These are phyloP conservation scores for Lithophane semibrunnea DNA, from an alignment of 2,888 invertebrate species.

Conservation along the genomic window DNA sequence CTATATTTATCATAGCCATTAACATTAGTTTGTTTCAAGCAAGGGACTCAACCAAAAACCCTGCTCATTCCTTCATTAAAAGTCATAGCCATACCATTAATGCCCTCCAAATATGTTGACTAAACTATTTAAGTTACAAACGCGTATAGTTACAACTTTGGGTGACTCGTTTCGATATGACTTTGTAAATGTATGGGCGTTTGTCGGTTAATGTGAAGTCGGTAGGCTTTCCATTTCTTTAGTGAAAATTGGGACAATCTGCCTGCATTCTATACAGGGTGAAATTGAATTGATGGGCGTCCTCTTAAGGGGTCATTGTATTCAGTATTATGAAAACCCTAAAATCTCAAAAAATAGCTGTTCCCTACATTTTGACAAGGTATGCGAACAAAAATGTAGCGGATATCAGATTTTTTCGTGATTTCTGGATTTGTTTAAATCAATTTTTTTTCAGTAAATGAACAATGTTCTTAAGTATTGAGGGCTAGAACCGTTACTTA, in stretches of 20 bases:
- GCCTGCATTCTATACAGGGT: too few species aligned
- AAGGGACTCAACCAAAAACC: not conserved
- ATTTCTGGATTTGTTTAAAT: too few species aligned
- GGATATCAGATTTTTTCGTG: too few species aligned
- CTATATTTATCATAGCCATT: too few species aligned
- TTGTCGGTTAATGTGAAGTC: constrained; percentile 22
- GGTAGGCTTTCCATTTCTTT: constrained; percentile 3
- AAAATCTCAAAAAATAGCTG: too few species aligned
- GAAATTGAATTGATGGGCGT: too few species aligned
- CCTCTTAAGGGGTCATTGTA: too few species aligned
- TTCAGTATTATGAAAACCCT: too few species aligned
- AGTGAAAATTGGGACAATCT: constrained; percentile 9
- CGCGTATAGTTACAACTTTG: constrained; percentile 22
- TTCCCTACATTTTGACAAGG: too few species aligned
- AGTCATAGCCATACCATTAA: constrained; percentile 1
- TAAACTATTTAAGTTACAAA: constrained; percentile 41
- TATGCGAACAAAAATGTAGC: too few species aligned
- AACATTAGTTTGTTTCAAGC: not conserved
- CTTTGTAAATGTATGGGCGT: constrained; percentile 52
- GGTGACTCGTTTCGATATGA: constrained; percentile 34
- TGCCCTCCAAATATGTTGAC: constrained; percentile 20
- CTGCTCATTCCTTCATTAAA: not conserved
- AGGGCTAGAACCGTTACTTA: not conserved
- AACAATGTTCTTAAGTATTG: too few species aligned
- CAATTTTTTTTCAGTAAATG: too few species aligned